phyloP scores from a whole-genome alignment of 2,113 vertebrate genomes.

The Fukomys damarensis region DNA sequence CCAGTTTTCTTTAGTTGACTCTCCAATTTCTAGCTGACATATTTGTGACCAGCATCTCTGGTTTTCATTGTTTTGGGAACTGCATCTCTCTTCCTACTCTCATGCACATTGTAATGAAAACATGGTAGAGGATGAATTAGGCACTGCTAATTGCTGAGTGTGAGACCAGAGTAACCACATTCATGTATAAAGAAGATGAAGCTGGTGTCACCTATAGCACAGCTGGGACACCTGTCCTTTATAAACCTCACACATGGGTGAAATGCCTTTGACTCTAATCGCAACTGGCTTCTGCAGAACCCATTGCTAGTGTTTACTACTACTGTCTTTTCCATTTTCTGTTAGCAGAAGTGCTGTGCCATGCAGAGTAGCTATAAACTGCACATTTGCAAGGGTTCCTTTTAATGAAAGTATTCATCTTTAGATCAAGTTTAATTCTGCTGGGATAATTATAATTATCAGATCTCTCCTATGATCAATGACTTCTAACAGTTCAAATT shows the following conservation, averaged over 20 bases:
- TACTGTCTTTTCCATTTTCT: neutral
- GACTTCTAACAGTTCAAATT: neutral
- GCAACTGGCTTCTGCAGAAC: neutral
- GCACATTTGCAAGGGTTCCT: neutral
- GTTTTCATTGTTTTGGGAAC: neutral
- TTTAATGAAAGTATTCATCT: neutral
- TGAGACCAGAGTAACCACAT: neutral
- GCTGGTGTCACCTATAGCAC: neutral
- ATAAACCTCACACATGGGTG: neutral
- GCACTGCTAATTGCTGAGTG: neutral
- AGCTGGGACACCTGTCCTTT: neutral
- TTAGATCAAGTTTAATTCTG: slow-evolving; percentile 15
- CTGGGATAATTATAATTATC: neutral
- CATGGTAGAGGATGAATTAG: neutral
- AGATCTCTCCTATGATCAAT: slow-evolving; percentile 37
- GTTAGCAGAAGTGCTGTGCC: neutral
- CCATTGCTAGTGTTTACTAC: neutral
- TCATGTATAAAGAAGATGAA: neutral
- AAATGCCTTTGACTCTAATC: neutral
- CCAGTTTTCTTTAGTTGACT: neutral
- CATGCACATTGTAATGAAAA: neutral
- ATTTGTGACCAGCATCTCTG: slow-evolving; percentile 22
- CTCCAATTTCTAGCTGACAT: slow-evolving; percentile 21
- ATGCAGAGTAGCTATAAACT: neutral
- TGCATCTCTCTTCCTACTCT: neutral